A percentile compares a stretch with the other conserved stretches of the same genome.
Conservation (phyloP, 2,888 invertebrate species). For the Drosophila suboccidentalis region DNA sequence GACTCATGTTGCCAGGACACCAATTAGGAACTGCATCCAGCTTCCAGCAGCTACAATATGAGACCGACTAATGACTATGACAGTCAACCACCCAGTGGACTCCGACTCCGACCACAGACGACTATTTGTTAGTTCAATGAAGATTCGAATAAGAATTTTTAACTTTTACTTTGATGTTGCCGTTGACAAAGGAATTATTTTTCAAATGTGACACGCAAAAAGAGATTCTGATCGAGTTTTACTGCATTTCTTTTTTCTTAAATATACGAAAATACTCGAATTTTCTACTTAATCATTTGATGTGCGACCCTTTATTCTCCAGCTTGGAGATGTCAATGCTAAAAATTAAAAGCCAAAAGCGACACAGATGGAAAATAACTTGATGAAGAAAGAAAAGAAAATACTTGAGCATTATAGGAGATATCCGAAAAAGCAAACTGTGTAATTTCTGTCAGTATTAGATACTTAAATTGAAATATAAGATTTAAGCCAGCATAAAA, state of each 20-base stretch:
- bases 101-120: neutral
- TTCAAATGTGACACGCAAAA: neutral
- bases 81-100: conserved; percentile 14
- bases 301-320: neutral
- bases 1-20: conserved; percentile 20
- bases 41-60: neutral
- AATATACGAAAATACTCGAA: neutral
- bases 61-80: conserved; percentile 40
- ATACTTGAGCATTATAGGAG: too few relatives aligned
- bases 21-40: conserved; percentile 9
- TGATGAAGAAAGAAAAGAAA: too few relatives aligned
- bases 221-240: too few relatives aligned
- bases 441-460: too few relatives aligned
- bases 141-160: neutral
- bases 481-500: too few relatives aligned
- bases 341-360: neutral
- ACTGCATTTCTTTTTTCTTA: neutral
- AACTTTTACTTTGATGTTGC: neutral
- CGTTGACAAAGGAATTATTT: neutral
- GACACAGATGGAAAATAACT: neutral
- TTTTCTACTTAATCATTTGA: neutral
- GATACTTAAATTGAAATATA: too few relatives aligned
- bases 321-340: neutral
- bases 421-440: too few relatives aligned
- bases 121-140: neutral